Percentiles rank a stretch among this genome's conserved stretches.
phyloP scores from a whole-genome alignment of 1,140 invertebrate species.

The Colletes gigas region DNA sequence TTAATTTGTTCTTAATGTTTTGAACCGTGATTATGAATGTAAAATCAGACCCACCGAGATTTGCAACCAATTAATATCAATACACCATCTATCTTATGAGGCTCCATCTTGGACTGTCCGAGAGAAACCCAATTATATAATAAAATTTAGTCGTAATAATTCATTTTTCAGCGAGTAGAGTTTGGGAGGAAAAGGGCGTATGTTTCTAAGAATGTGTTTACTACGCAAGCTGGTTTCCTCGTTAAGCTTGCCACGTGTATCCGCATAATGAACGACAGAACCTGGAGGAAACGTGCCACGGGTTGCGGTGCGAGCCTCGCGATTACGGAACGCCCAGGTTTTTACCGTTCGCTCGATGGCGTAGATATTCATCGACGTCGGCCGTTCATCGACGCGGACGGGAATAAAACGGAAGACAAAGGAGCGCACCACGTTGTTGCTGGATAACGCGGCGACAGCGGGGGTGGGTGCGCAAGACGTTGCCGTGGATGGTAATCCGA shows the following conservation, averaged over 20 bases:
- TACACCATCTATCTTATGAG: too few relatives aligned
- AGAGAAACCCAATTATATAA: too few relatives aligned
- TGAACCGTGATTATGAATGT: too few relatives aligned
- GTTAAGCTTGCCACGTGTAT: background rate
- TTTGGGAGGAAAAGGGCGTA: background rate
- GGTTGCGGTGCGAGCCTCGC: background rate
- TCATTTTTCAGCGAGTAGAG: too few relatives aligned
- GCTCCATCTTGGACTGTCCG: too few relatives aligned
- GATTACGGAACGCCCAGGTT: constrained; percentile 26
- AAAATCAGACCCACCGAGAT: too few relatives aligned
- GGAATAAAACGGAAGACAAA: constrained; percentile 67
- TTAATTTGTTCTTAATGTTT: too few relatives aligned
- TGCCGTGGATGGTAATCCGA: constrained; percentile 74
- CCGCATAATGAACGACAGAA: background rate
- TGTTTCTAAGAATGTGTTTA: background rate
- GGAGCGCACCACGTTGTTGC: constrained; percentile 66
- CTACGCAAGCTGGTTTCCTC: background rate
- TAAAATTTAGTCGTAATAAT: too few relatives aligned
- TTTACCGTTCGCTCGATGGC: constrained; percentile 50
- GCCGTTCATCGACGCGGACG: constrained; percentile 49
- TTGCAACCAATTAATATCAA: too few relatives aligned
- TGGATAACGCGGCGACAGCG: constrained; percentile 32
- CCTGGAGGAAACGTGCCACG: background rate
- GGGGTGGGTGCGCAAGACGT: constrained; percentile 29
- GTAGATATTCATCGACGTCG: constrained; percentile 42